Percentiles rank a stretch among this genome's conserved stretches.
phyloP scores from a whole-genome alignment of 2,797 vertebrate species.

The Harpagifer antarcticus region DNA sequence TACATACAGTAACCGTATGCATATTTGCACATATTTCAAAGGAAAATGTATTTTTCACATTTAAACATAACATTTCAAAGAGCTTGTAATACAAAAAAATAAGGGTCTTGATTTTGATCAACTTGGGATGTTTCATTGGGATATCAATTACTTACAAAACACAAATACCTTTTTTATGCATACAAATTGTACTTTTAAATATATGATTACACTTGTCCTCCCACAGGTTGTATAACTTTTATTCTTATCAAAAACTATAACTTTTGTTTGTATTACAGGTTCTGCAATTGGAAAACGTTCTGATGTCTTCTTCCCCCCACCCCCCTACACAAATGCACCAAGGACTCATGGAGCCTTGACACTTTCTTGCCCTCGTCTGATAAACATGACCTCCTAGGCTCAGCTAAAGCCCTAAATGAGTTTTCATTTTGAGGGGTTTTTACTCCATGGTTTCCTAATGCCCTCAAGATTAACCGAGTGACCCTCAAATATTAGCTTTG shows the following conservation, averaged over 20 bases:
- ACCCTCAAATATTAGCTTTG: conserved; percentile 71
- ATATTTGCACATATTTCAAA: too few species aligned
- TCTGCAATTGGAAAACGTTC: background rate
- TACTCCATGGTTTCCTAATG: conserved; percentile 48
- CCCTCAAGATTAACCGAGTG: conserved; percentile 70
- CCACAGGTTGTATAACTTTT: background rate
- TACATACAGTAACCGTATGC: too few species aligned
- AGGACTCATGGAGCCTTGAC: conserved; percentile 18
- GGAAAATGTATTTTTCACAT: too few species aligned
- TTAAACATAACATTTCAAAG: too few species aligned
- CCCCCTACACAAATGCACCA: background rate
- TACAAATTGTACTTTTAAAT: background rate
- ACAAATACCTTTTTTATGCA: background rate
- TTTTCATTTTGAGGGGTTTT: conserved; percentile 71
- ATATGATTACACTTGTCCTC: background rate
- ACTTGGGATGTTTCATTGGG: too few species aligned
- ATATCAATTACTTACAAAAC: background rate
- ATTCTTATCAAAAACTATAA: too few species aligned
- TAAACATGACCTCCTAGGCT: conserved; percentile 56
- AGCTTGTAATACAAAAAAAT: too few species aligned
- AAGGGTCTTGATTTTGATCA: too few species aligned
- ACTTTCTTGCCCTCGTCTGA: conserved; percentile 40
- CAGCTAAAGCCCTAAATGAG: conserved; percentile 63
- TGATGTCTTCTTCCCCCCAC: background rate
- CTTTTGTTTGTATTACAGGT: background rate